phyloP scores from a whole-genome alignment of 2,113 vertebrate genomes.

The Azemiops feae region DNA sequence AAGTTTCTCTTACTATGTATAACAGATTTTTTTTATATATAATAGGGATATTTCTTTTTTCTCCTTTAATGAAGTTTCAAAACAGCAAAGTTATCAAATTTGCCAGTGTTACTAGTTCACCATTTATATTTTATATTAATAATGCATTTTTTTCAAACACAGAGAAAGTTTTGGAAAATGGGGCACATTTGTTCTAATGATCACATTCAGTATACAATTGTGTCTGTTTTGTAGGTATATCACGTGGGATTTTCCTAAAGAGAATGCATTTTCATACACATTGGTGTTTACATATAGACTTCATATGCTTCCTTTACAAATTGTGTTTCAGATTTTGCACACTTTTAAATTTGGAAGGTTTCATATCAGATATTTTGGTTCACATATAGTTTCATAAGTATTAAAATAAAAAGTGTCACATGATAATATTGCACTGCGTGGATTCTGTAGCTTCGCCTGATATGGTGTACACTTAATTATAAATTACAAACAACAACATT shows the following conservation, averaged over 20 bases:
- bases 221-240: not conserved
- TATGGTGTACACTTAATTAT: not conserved
- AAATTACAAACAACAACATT: not conserved
- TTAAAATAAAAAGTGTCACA: not conserved
- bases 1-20: not conserved
- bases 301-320: not conserved
- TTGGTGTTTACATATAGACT: not conserved
- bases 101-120: not conserved
- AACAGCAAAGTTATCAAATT: not conserved
- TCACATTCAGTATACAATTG: not conserved
- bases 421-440: not conserved
- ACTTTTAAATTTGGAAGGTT: not conserved
- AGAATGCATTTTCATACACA: not conserved
- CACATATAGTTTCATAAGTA: not conserved
- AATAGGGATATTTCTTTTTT: conserved; percentile 13
- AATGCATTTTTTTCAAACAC: not conserved
- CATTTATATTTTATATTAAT: not conserved
- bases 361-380: not conserved
- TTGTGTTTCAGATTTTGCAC: not conserved
- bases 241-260: not conserved
- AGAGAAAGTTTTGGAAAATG: too few species aligned
- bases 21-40: not conserved
- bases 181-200: not conserved
- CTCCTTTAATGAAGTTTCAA: not conserved
- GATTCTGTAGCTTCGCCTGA: not conserved